Evolutionary conservation across 2,888 invertebrate species (phyloP).

Genomic region (Platycheirus rosarum): DNA sequence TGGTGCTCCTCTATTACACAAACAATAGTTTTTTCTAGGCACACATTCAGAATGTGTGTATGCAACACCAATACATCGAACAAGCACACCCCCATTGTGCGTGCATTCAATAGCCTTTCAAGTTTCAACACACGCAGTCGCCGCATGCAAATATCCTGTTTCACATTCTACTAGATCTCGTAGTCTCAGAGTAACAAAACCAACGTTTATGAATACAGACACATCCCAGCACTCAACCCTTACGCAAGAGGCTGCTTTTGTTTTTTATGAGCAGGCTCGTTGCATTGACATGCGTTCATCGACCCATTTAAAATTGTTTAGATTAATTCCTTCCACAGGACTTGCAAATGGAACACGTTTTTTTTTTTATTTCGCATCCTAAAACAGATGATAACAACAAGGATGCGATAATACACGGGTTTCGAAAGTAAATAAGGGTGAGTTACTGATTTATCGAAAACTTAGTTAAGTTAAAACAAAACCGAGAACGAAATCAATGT

Average conservation of each 20-base stretch:
- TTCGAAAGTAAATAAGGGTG: constrained; percentile 37
- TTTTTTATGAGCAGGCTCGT: constrained; percentile 64
- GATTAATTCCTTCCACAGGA: constrained; percentile 29
- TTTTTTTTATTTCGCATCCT: constrained; percentile 2
- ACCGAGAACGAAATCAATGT: constrained; percentile 48
- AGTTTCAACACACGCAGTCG: constrained; percentile 69
- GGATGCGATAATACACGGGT: constrained; percentile 36
- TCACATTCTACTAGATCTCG: constrained; percentile 16
- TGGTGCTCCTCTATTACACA: constrained; percentile 54
- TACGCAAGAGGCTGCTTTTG: constrained; percentile 52
- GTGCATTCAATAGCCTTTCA: constrained; percentile 64
- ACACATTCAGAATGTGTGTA: constrained; percentile 44
- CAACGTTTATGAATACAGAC: constrained; percentile 17
- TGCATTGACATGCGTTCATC: constrained; percentile 71
- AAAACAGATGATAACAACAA: too few species aligned
- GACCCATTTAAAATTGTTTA: constrained; percentile 53
- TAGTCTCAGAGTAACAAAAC: constrained; percentile 39
- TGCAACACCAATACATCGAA: constrained; percentile 57
- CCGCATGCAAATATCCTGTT: constrained; percentile 65
- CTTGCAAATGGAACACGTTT: constrained; percentile 39
- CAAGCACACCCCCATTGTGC: constrained; percentile 64
- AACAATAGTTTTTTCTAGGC: constrained; percentile 50
- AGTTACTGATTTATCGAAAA: constrained; percentile 15
- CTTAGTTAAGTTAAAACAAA: not conserved
- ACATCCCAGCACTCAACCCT: constrained; percentile 51